Base-by-base conservation (phyloP, 2,113 vertebrate genomes). In the Petroica traversi region DNA sequence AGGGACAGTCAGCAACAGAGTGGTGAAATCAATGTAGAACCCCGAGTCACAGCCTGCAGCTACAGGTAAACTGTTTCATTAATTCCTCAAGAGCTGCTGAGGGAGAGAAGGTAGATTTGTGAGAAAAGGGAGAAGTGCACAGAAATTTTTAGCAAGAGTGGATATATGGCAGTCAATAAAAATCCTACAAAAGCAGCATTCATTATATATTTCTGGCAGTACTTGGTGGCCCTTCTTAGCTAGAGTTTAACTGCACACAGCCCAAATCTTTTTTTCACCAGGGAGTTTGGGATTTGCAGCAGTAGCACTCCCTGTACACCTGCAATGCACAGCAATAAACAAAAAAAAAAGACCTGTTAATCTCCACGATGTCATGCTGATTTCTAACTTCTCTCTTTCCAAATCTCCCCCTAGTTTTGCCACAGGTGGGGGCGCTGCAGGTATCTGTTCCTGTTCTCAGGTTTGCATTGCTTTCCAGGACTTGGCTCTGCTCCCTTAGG, bases 1-100 rank as follows among this genome's bases (percentile, higher is more conserved):
- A 57, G 20, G 8, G 16, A 40, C 17, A 81, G 40, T 22, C 43
- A 34, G 74, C 1, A 3, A 9, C 31, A 48, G 74, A 78, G 20
- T 1, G 72, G 38, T 18, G 40, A 82, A 10, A 23, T 72, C 43
- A 85, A 54, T 25, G 19, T 7, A 69, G 64, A 77, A 43, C 7
- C 19, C 19, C 0, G 0, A 64, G 63, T 34, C 45, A n/a, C 29
- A 48, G 23, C 29, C 28, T 5, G 1, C 20, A 55, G 51, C 58
- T 54, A 33, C 1, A 8, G 34, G 19, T 36, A 69, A 51, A 67
- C 9, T 11, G 19, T 57, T 31, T 55, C 45, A 67, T 8, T 1
- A 49, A 80, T 41, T 40, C 34, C 61, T 74, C 3, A 1, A 24
- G 46, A 72, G 18, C 15, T 76, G 16, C 62, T 43, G 34, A 46